Evolutionary conservation across 2,113 vertebrate species (phyloP).

Genomic region (Myiozetetes cayanensis): DNA sequence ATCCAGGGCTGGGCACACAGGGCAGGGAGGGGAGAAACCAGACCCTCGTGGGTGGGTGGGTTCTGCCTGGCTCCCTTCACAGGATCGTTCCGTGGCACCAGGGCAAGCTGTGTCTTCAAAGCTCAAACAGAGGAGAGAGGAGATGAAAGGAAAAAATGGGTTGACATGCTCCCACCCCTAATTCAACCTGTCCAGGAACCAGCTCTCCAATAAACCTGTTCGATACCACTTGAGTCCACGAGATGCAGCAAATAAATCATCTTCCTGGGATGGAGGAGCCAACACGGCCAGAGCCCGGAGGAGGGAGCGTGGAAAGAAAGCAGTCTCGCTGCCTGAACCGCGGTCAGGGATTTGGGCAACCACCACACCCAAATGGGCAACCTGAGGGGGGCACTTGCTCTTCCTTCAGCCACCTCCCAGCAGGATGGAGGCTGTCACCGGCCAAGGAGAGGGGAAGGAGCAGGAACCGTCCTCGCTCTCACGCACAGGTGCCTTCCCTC

Average conservation of each 20-base stretch:
- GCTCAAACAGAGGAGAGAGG: not conserved
- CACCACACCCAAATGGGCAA: not conserved
- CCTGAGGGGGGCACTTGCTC: too few species aligned
- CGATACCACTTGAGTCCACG: not conserved
- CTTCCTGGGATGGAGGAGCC: not conserved
- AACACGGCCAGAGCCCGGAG: fast-evolving
- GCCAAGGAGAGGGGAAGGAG: not conserved
- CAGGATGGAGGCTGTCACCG: not conserved
- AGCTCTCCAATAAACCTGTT: not conserved
- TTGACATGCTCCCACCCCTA: not conserved
- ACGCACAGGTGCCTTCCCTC: not conserved
- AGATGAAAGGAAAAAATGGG: not conserved
- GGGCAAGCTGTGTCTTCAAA: not conserved
- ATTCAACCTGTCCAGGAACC: not conserved
- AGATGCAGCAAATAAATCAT: not conserved
- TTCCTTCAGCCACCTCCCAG: not conserved
- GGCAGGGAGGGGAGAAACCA: not conserved
- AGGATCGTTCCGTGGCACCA: fast-evolving
- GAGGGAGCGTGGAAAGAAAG: fast-evolving
- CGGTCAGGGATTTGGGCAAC: not conserved
- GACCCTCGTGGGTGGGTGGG: fast-evolving
- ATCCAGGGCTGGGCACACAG: not conserved
- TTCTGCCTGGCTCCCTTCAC: not conserved
- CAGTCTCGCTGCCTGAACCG: fast-evolving
- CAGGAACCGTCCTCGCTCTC: not conserved